Evolutionary conservation across 2,797 vertebrate species (phyloP), one percentile per base, ranked within the genome.

Genomic region (Peromyscus nudipes): DNA sequence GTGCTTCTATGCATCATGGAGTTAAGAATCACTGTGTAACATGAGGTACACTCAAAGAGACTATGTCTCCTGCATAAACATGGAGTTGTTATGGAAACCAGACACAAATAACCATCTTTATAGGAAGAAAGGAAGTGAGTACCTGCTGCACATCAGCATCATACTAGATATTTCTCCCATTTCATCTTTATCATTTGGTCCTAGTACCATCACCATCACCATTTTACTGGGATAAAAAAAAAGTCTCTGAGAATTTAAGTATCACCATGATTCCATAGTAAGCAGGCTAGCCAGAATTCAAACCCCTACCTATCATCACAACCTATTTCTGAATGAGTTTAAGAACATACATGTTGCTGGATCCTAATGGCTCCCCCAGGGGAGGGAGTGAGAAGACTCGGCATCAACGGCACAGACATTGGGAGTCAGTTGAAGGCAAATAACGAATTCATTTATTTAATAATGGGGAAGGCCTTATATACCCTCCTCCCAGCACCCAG

Each of bases 71-170:
- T 52, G 60, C n/a, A 65, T 62, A 65, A 43, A 76, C 52, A 43
- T 23, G 8, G 16, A 80, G 37, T 21, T 69, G 8, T 17, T 7
- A 6, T 34, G 10, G 52, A 77, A 76, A 37, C 88, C 29, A 84
- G 67, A 96, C n/a, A 40, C 81, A 91, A 94, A 76, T 81, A 60
- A 52, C 76, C 8, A 57, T 57, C 67, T 94, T 67, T 76, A 81
- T 2, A 88, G n/a, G 77, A 85, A 85, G 37, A 88, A 90, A 93
- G 69, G 49, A 85, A 91, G 16, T 3, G 4, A 80, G 5, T 46
- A 4, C n/a, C 43, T 65, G 21, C 25, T 85, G 40, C 0, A 6
- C 27, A 46, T 60, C 60, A 65, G 71, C n/a, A 23, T 46, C 67
- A 25, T 37, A 23, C 25, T 64, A 55, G 57, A 10, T 25, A 88